phyloP scores from a whole-genome alignment of 2,888 invertebrate genomes.

The Lordiphosa andalusiaca region DNA sequence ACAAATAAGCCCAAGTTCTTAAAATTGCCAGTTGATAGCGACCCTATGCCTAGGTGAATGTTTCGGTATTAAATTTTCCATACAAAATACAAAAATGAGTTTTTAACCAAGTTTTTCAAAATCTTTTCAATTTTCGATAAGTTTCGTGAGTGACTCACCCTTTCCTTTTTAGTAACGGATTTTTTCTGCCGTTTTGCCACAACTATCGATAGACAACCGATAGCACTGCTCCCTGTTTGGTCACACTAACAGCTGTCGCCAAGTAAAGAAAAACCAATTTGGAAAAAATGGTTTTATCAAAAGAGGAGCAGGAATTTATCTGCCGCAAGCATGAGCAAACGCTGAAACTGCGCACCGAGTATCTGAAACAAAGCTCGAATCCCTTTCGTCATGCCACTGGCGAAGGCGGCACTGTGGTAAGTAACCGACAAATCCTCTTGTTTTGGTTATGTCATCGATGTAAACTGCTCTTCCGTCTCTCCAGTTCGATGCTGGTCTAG shows the following conservation, averaged over 20 bases:
- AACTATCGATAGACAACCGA: too few relatives aligned
- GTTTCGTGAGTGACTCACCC: too few relatives aligned
- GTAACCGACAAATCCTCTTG: slow-evolving; percentile 75
- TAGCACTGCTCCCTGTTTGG: background rate
- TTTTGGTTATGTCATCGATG: slow-evolving; percentile 78
- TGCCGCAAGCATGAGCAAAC: slow-evolving; percentile 76
- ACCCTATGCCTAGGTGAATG: too few relatives aligned
- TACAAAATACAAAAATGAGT: too few relatives aligned
- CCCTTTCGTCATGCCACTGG: slow-evolving; percentile 86
- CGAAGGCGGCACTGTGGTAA: slow-evolving; percentile 87
- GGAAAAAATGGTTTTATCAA: slow-evolving; percentile 55
- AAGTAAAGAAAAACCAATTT: slow-evolving; percentile 2
- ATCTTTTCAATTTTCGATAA: too few relatives aligned
- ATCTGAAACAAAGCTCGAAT: slow-evolving; percentile 85
- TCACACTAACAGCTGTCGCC: slow-evolving; percentile 42
- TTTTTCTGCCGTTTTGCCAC: too few relatives aligned
- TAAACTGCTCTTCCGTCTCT: slow-evolving; percentile 71
- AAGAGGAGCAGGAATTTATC: slow-evolving; percentile 69
- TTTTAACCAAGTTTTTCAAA: too few relatives aligned
- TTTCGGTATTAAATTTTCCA: too few relatives aligned
- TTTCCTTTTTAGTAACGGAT: too few relatives aligned
- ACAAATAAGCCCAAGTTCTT: too few relatives aligned
- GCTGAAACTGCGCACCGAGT: slow-evolving; percentile 83
- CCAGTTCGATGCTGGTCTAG: slow-evolving; percentile 91
- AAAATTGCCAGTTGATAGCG: slow-evolving; percentile 20